Conservation (phyloP, 2,888 invertebrate species). For the Agriopis aurantiaria region DNA sequence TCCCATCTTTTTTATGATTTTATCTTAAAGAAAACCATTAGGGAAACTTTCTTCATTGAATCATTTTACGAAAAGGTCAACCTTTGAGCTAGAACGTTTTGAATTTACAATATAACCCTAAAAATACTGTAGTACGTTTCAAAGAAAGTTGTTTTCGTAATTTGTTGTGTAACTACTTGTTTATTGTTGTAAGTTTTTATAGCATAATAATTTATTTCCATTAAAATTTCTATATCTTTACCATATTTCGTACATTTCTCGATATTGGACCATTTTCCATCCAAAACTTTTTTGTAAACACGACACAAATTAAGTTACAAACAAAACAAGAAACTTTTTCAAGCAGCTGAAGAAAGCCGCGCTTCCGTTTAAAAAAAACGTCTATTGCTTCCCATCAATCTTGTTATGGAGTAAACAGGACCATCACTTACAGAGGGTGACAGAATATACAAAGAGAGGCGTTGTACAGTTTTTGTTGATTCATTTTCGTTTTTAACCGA, state of each 20-base stretch:
- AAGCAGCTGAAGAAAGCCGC: constrained; percentile 20
- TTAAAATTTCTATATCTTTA: too few species aligned
- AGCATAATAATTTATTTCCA: too few species aligned
- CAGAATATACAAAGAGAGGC: constrained; percentile 38
- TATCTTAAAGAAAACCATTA: too few species aligned
- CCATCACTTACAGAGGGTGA: constrained; percentile 57
- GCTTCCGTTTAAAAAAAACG: constrained; percentile 33
- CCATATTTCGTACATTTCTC: background rate
- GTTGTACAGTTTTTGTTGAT: background rate
- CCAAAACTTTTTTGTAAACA: background rate
- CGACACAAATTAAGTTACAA: constrained; percentile 18
- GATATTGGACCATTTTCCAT: background rate
- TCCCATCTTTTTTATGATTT: too few species aligned
- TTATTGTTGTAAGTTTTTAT: too few species aligned
- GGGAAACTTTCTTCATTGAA: too few species aligned
- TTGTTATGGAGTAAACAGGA: constrained; percentile 56
- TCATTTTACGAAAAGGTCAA: too few species aligned
- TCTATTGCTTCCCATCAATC: constrained; percentile 50
- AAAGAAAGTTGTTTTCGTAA: too few species aligned
- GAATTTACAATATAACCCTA: too few species aligned
- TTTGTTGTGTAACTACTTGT: too few species aligned
- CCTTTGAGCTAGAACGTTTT: too few species aligned
- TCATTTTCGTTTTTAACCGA: background rate
- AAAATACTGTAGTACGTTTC: too few species aligned
- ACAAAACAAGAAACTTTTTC: constrained; percentile 17